These are phyloP conservation scores for Calosoma granatense DNA, from an alignment of 1,140 invertebrate genomes.

Conservation along the genomic window DNA sequence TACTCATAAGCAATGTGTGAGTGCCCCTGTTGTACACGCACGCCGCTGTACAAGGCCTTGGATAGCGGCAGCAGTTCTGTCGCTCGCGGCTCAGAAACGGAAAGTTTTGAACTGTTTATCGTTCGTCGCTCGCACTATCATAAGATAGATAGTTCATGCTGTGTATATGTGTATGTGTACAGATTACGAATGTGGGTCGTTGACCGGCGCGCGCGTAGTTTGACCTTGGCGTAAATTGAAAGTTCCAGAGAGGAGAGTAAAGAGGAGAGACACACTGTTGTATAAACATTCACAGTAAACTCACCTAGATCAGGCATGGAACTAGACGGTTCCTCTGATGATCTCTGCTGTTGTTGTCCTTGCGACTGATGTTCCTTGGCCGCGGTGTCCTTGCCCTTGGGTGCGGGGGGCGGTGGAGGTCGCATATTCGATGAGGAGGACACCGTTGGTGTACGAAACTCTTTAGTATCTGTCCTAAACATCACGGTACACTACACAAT, in stretches of 20 bases:
- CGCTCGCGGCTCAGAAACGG: neutral
- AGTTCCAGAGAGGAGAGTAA: conserved; percentile 13
- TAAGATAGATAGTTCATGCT: neutral
- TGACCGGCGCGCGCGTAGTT: neutral
- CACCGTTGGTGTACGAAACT: neutral
- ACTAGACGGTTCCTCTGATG: conserved; percentile 65
- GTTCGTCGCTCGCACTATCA: neutral
- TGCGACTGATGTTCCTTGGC: conserved; percentile 30
- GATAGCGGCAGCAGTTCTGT: neutral
- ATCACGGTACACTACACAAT: too few relatives aligned
- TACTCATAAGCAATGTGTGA: too few relatives aligned
- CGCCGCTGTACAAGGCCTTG: neutral
- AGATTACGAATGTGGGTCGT: neutral
- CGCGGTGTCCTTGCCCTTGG: conserved; percentile 31
- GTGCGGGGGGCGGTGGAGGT: conserved; percentile 44
- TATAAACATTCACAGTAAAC: conserved; percentile 33
- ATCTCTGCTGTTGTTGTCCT: conserved; percentile 13
- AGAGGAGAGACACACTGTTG: neutral
- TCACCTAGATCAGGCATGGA: conserved; percentile 77
- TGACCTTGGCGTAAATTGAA: conserved; percentile 7
- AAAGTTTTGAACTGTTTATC: neutral
- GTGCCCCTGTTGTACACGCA: too few relatives aligned
- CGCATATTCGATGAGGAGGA: conserved; percentile 32
- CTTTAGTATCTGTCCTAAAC: neutral
- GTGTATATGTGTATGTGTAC: neutral